These are phyloP conservation scores for Resseliella maxima DNA, from an alignment of 2,888 invertebrate species.

Conservation along the genomic window DNA sequence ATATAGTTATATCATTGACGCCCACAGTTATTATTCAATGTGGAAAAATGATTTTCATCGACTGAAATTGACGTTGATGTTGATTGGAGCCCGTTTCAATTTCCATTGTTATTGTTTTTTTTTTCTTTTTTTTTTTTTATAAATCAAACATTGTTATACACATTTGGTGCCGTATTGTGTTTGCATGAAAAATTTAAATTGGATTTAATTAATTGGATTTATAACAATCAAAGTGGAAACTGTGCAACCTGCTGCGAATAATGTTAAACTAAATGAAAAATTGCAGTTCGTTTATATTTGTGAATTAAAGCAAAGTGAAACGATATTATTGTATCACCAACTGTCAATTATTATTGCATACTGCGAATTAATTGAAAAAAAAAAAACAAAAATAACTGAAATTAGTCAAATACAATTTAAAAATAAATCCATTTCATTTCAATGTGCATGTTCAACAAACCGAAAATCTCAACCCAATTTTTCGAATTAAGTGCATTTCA, in stretches of 20 bases:
- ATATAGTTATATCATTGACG: not conserved
- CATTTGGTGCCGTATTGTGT: not conserved
- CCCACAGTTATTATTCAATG: slow-evolving; percentile 24
- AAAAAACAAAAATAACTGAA: too few relatives aligned
- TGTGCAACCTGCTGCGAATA: not conserved
- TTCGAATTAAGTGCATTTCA: too few relatives aligned
- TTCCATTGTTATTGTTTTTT: slow-evolving; percentile 36
- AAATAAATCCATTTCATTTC: too few relatives aligned
- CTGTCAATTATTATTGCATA: too few relatives aligned
- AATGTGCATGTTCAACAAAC: too few relatives aligned
- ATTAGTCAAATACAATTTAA: too few relatives aligned
- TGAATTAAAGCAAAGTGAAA: too few relatives aligned
- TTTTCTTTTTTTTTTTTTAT: too few relatives aligned
- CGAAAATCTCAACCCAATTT: too few relatives aligned
- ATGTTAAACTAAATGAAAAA: not conserved
- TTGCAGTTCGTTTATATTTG: not conserved
- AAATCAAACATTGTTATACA: not conserved
- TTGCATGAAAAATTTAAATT: slow-evolving; percentile 41
- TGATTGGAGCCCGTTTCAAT: not conserved
- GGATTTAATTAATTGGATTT: slow-evolving; percentile 46
- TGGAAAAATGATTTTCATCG: slow-evolving; percentile 46
- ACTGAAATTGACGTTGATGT: not conserved
- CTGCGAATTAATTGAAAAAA: too few relatives aligned
- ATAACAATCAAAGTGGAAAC: not conserved
- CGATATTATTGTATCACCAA: too few relatives aligned